A percentile compares a stretch with the other conserved stretches of the same genome.
phyloP scores from a whole-genome alignment of 2,797 vertebrate genomes.

The Rhinichthys osculus region DNA sequence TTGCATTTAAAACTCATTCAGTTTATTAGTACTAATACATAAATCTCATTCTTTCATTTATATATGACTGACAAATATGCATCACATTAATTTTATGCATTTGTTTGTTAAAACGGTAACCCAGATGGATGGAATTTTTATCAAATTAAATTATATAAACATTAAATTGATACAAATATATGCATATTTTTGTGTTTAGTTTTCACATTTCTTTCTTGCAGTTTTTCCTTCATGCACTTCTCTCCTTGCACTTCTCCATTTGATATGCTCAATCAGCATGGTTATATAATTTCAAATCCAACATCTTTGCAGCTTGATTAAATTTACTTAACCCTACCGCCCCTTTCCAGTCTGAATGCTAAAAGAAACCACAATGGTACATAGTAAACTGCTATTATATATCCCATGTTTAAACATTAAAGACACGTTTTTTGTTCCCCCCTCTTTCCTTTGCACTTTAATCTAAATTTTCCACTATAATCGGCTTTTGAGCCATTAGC shows the following conservation, averaged over 20 bases:
- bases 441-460: neutral
- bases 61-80: neutral
- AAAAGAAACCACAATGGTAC: neutral
- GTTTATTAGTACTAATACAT: neutral
- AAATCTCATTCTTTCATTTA: neutral
- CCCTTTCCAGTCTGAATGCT: neutral
- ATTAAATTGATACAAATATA: neutral
- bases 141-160: neutral
- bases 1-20: neutral
- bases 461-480: slow-evolving; percentile 8
- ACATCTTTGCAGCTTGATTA: neutral
- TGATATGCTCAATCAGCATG: neutral
- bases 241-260: neutral
- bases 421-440: neutral
- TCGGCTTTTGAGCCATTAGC: slow-evolving; percentile 24
- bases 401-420: neutral
- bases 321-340: neutral
- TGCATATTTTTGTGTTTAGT: neutral
- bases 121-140: neutral
- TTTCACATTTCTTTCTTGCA: neutral
- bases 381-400: neutral
- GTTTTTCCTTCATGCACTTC: neutral
- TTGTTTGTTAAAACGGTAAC: neutral
- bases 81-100: neutral
- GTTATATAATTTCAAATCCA: neutral